phyloP scores from a whole-genome alignment of 2,113 vertebrate species.

The Callopanchax toddi region DNA sequence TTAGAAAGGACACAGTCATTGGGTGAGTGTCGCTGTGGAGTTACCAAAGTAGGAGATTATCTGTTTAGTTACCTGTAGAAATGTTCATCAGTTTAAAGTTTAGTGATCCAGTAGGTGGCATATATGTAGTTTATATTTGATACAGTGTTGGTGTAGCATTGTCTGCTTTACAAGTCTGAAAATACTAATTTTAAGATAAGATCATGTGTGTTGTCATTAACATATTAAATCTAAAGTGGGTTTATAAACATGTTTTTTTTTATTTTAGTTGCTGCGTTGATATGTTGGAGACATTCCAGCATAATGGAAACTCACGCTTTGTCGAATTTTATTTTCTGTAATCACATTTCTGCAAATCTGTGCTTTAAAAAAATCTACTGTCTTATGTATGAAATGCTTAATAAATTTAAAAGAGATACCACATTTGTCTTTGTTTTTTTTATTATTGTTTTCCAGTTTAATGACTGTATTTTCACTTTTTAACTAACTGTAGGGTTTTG shows the following conservation, averaged over 20 bases:
- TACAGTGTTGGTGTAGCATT: constrained; percentile 30
- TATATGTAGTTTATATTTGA: constrained; percentile 43
- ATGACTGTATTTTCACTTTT: no score
- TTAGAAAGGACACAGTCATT: constrained; percentile 18
- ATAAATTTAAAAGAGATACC: constrained; percentile 24
- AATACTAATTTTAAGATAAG: constrained; percentile 20
- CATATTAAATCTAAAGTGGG: not conserved
- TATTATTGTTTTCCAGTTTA: no score
- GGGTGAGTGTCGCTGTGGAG: constrained; percentile 1
- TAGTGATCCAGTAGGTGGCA: constrained; percentile 6
- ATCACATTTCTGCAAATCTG: not conserved
- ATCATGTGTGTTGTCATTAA: constrained; percentile 5
- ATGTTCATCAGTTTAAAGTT: constrained; percentile 13
- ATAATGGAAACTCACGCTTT: no score
- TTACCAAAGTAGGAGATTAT: constrained; percentile 27
- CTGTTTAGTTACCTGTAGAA: not conserved
- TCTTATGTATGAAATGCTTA: constrained; percentile 22
- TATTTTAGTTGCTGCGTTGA: no score
- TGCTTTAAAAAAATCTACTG: constrained; percentile 4
- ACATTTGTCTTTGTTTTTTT: not conserved
- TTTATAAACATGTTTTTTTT: not conserved
- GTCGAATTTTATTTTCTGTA: no score
- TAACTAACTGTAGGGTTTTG: no score
- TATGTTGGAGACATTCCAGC: not conserved
- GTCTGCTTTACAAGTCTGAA: constrained; percentile 9